These are phyloP conservation scores for Atherinomorus stipes DNA, from an alignment of 2,113 vertebrate genomes.

Conservation along the genomic window DNA sequence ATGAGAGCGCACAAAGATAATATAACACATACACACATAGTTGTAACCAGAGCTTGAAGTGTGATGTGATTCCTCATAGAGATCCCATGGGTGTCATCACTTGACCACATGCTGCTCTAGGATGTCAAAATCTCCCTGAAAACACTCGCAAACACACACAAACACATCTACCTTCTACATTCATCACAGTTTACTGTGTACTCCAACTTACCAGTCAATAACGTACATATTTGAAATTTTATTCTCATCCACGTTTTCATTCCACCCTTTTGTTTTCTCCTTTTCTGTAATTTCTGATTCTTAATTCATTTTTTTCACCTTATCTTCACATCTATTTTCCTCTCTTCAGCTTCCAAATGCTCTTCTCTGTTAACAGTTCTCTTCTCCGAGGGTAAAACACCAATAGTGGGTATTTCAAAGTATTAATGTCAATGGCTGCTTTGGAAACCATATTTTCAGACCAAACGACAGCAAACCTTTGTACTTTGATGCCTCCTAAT, in stretches of 20 bases:
- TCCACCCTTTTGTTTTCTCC: background rate
- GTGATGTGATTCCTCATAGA: constrained; percentile 54
- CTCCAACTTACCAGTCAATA: constrained; percentile 43
- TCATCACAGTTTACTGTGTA: background rate
- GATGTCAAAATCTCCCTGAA: constrained; percentile 42
- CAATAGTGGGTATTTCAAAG: too few relatives aligned
- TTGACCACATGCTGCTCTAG: constrained; percentile 37
- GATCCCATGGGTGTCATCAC: constrained; percentile 54
- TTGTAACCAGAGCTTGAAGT: constrained; percentile 48
- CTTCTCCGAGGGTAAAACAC: too few relatives aligned
- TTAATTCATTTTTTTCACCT: constrained; percentile 27
- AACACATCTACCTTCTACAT: constrained; percentile 2
- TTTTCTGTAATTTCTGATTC: background rate
- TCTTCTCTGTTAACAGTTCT: too few relatives aligned
- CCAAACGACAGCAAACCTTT: too few relatives aligned
- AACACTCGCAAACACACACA: constrained; percentile 26
- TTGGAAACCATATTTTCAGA: too few relatives aligned
- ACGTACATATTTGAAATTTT: constrained; percentile 50
- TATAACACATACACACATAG: background rate
- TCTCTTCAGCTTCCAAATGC: background rate
- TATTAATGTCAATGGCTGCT: too few relatives aligned
- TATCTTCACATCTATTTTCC: constrained; percentile 37
- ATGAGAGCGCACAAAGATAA: constrained; percentile 31
- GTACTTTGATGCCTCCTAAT: too few relatives aligned
- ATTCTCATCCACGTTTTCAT: constrained; percentile 12